Base-by-base conservation (phyloP, 2,888 invertebrate genomes). In the Scaptomyza parva region DNA sequence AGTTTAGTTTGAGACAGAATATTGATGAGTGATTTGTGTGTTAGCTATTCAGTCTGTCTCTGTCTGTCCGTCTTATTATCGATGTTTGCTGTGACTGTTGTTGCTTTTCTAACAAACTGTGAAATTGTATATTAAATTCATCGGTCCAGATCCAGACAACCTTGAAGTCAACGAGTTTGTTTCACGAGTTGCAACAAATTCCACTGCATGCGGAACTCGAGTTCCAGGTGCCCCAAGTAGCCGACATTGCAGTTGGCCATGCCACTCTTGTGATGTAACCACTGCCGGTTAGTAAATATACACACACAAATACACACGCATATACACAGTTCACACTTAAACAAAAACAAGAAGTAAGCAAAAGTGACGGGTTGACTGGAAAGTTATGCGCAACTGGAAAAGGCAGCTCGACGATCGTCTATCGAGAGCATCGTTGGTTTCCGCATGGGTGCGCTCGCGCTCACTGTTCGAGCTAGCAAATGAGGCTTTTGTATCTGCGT, bases 161-260 rank as follows among this genome's bases (percentile, higher is more conserved):
- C 71, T 75, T 75, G 65, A 66, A 33, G 39, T 9, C 48, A 64
- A 55, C 20, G 24, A 35, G 33, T 48, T 35, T 11, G 7, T 5
- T 14, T n/a, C 40, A 41, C 18, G 26, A 43, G 50, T 37, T 30
- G 33, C 52, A 50, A 22, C 63, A 51, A 51, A 48, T 58, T 28
- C 12, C 20, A 45, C 9, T 86, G 81, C 86, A 86, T 62, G 77
- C 86, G 86, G 86, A 81, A 84, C 81, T 71, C 41, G 22, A 44
- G 22, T 18, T 52, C 51, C 52, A 58, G 20, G 28, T 74, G 74
- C 55, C 26, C 7, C 50, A 40, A 54, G 35, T 33, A 3, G n/a
- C 20, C 18, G 6, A 35, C 44, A 9, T 26, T 64, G 69, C 58
- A 78, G 26, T 60, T 61, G 78, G 78, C 65, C 44, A 22, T 41